Base-by-base conservation (phyloP, 2,888 invertebrate genomes). In the Idaea straminata region DNA sequence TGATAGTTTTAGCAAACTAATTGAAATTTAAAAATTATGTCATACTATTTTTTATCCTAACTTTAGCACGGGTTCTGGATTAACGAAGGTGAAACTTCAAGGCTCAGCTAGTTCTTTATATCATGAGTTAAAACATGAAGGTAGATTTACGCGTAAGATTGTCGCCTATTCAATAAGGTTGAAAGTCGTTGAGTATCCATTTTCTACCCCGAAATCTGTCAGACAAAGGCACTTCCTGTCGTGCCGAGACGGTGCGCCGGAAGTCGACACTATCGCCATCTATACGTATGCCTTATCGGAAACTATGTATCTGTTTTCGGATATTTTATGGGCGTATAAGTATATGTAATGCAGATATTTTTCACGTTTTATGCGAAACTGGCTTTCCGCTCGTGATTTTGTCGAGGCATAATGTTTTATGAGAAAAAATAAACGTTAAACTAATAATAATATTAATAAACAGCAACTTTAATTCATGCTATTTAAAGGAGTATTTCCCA, bases 211-310 rank as follows among this genome's bases (percentile, higher is more conserved):
- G 67, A 74, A 73, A 72, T 74, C 70, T 69, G 72, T 72, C 82
- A 85, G 84, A 87, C 87, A 86, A 87, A 84, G 71, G 85, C 79
- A 72, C 76, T 83, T 87, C 87, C 87, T 85, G 79, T 76, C 71
- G 77, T 73, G 76, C 80, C 76, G 77, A 80, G 81, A 77, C 82
- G 77, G 80, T 67, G 70, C 74, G 77, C 80, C 83, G 83, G 82
- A 81, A 80, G 80, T 76, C 71, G 80, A 74, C 82, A 81, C 79
- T 85, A 85, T 82, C 83, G 80, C 79, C 82, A 67, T 71, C 73
- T 71, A 72, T 72, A 65, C 69, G 66, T 61, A 62, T 61, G 67
- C 67, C 63, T 74, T 74, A 75, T 75, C 75, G 75, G 72, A 72
- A 75, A 68, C 71, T 72, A 59, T 68, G 64, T 72, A 68, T 72